Conservation (phyloP, 1,140 invertebrate genomes). For the Mamestra configurata region DNA sequence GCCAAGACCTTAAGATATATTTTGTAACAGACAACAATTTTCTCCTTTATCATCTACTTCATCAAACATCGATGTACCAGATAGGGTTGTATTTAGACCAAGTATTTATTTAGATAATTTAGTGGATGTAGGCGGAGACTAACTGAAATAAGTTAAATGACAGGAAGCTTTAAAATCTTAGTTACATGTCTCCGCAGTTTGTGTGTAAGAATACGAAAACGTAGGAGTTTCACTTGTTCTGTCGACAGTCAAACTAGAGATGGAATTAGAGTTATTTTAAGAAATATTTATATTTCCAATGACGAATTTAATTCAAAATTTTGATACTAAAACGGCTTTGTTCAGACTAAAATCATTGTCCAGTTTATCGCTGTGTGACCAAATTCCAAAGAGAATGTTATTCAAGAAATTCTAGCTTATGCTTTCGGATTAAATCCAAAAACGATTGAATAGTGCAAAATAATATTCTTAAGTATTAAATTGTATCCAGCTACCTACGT, state of each 20-base stretch:
- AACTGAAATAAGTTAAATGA: constrained; percentile 26
- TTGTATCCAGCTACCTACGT: constrained; percentile 48
- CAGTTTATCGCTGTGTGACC: constrained; percentile 4
- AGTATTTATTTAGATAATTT: constrained; percentile 77
- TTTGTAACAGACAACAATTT: constrained; percentile 25
- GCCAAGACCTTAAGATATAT: constrained; percentile 16
- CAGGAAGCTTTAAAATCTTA: constrained; percentile 51
- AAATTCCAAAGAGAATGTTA: constrained; percentile 41
- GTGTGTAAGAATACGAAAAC: constrained; percentile 47
- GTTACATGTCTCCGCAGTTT: constrained; percentile 53
- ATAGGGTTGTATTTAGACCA: constrained; percentile 77
- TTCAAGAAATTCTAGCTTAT: constrained; percentile 39
- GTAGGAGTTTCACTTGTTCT: constrained; percentile 56
- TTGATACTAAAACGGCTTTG: constrained; percentile 36
- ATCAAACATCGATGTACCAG: constrained; percentile 62
- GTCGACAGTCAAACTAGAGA: constrained; percentile 71
- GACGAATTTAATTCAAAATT: constrained; percentile 48
- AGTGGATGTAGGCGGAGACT: constrained; percentile 61
- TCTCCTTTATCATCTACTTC: constrained; percentile 58
- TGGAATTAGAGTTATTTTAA: constrained; percentile 55
- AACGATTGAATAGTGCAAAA: constrained; percentile 37
- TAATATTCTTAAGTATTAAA: constrained; percentile 40
- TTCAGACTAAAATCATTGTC: not conserved
- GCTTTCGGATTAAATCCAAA: constrained; percentile 57
- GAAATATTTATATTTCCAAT: constrained; percentile 47